Conservation (phyloP, 2,888 invertebrate genomes). For the Aspidiotus destructor region DNA sequence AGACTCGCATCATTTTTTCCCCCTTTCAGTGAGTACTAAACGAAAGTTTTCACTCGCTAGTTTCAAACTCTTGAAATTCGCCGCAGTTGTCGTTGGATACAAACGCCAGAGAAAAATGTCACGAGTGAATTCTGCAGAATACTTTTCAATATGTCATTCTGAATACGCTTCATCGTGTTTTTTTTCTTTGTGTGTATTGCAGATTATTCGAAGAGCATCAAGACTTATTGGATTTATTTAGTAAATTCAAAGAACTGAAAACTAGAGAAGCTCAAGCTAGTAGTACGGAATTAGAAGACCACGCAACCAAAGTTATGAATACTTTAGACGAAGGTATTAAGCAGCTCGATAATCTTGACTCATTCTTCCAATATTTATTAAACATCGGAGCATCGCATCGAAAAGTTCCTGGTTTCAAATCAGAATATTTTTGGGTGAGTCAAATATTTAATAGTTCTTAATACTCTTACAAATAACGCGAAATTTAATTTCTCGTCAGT, state of each 20-base stretch:
- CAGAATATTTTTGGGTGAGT: conserved; percentile 80
- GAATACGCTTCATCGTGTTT: neutral
- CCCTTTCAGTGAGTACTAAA: too few species aligned
- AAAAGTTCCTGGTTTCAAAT: conserved; percentile 74
- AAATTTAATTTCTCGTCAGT: neutral
- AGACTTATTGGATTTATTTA: conserved; percentile 67
- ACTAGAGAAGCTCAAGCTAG: conserved; percentile 71
- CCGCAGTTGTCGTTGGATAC: too few species aligned
- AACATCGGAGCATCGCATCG: conserved; percentile 75
- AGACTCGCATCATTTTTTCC: too few species aligned
- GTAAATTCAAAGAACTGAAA: conserved; percentile 66
- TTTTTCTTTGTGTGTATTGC: conserved; percentile 40
- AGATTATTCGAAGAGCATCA: conserved; percentile 80
- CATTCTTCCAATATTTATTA: conserved; percentile 70
- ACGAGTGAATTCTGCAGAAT: too few species aligned
- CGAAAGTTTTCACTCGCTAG: too few species aligned
- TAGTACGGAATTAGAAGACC: conserved; percentile 73
- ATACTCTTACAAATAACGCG: neutral
- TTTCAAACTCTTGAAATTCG: too few species aligned
- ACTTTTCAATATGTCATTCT: too few species aligned
- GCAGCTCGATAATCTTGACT: conserved; percentile 72
- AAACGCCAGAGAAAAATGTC: too few species aligned
- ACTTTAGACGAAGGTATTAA: conserved; percentile 82
- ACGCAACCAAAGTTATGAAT: conserved; percentile 80
- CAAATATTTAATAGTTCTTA: conserved; percentile 2